phyloP scores from a whole-genome alignment of 2,888 invertebrate genomes.

The Anarsia innoxiella region DNA sequence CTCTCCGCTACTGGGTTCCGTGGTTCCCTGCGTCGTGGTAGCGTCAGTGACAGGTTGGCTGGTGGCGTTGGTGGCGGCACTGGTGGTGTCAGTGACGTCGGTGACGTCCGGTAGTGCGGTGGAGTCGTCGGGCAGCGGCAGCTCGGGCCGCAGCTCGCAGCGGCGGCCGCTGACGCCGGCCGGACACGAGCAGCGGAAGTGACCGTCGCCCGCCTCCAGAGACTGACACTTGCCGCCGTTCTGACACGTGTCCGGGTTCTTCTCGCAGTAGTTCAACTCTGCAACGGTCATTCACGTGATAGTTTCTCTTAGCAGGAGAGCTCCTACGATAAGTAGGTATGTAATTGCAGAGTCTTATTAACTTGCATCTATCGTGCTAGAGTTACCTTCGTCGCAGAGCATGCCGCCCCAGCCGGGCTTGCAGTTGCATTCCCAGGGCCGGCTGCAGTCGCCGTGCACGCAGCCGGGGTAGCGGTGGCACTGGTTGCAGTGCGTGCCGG shows the following conservation, averaged over 20 bases:
- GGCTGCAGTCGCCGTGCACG: constrained; percentile 85
- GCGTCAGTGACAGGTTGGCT: background rate
- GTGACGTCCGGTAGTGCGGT: constrained; percentile 26
- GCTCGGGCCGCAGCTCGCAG: constrained; percentile 78
- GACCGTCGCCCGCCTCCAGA: constrained; percentile 83
- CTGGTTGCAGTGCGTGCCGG: constrained; percentile 83
- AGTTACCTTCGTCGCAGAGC: constrained; percentile 90
- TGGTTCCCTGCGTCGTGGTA: constrained; percentile 13
- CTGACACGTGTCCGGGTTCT: constrained; percentile 82
- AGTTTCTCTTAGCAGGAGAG: too few species aligned
- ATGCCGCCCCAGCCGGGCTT: constrained; percentile 92
- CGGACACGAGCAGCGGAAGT: constrained; percentile 84
- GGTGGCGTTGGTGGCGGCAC: background rate
- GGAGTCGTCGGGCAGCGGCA: constrained; percentile 23
- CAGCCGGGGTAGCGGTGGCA: constrained; percentile 94
- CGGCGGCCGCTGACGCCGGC: constrained; percentile 84
- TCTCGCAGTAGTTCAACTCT: constrained; percentile 90
- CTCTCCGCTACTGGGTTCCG: constrained; percentile 35
- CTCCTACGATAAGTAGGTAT: too few species aligned
- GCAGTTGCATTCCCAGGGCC: constrained; percentile 95
- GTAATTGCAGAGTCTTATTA: too few species aligned
- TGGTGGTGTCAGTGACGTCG: constrained; percentile 7
- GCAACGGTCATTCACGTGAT: too few species aligned
- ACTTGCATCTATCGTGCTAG: too few species aligned
- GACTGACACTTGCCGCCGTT: constrained; percentile 90